A percentile compares a stretch with the other conserved stretches of the same genome.
phyloP scores from a whole-genome alignment of 2,113 vertebrate species.

The Sceloporus tristichus region DNA sequence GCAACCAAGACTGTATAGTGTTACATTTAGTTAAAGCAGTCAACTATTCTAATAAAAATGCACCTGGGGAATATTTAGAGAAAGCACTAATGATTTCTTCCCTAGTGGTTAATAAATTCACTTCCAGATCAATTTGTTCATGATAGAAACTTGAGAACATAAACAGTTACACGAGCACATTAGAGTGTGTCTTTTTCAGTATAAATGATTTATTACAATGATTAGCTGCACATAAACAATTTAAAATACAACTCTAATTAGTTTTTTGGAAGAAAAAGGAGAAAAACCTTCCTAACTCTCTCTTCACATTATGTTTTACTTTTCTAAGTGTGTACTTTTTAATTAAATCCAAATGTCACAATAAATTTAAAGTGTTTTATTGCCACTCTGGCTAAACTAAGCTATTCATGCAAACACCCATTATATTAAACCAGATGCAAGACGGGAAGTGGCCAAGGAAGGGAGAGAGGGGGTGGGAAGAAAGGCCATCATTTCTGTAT shows the following conservation, averaged over 20 bases:
- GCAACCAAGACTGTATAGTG: slow-evolving; percentile 71
- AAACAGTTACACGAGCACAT: slow-evolving; percentile 83
- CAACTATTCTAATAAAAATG: slow-evolving; percentile 83
- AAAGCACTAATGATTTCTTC: slow-evolving; percentile 88
- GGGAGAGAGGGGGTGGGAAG: slow-evolving; percentile 15
- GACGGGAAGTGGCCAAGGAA: slow-evolving; percentile 53
- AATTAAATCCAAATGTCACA: slow-evolving; percentile 90
- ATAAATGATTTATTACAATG: slow-evolving; percentile 91
- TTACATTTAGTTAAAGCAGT: slow-evolving; percentile 84
- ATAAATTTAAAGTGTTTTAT: slow-evolving; percentile 88
- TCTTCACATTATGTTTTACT: slow-evolving; percentile 84
- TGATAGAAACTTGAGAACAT: slow-evolving; percentile 86
- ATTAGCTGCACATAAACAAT: slow-evolving; percentile 90
- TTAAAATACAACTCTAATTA: slow-evolving; percentile 89
- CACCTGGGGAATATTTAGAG: slow-evolving; percentile 86
- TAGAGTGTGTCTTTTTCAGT: slow-evolving; percentile 85
- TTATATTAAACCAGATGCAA: slow-evolving; percentile 72
- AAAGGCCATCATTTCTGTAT: slow-evolving; percentile 69
- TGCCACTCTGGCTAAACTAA: slow-evolving; percentile 77
- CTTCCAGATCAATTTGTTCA: slow-evolving; percentile 89
- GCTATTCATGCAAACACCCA: slow-evolving; percentile 77
- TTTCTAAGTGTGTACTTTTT: slow-evolving; percentile 87
- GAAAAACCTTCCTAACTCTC: slow-evolving; percentile 79
- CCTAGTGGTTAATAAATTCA: slow-evolving; percentile 88
- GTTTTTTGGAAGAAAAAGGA: slow-evolving; percentile 84